Conservation (phyloP, 1,140 invertebrate genomes). For the Atta cephalotes region DNA sequence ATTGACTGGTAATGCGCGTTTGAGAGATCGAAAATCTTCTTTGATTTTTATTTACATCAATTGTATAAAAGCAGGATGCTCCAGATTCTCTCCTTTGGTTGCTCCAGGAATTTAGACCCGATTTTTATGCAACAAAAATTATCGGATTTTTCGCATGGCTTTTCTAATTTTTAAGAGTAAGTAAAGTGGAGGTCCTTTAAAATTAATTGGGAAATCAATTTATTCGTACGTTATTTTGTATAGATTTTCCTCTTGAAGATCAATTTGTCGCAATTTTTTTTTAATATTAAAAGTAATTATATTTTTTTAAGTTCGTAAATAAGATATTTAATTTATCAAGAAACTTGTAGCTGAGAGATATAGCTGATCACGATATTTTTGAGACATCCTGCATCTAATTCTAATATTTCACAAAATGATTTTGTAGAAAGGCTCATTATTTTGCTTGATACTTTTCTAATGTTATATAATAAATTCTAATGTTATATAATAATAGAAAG, state of each 20-base stretch:
- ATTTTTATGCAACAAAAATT: neutral
- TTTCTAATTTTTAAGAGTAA: neutral
- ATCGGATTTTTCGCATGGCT: neutral
- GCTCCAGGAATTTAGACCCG: neutral
- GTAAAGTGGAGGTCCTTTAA: neutral
- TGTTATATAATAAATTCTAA: neutral
- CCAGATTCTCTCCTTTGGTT: neutral
- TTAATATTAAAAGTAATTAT: neutral
- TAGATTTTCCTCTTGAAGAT: neutral
- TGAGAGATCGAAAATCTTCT: neutral
- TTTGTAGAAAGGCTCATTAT: neutral
- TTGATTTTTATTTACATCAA: conserved; percentile 7
- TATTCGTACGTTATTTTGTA: neutral
- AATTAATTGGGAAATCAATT: neutral
- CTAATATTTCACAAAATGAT: neutral
- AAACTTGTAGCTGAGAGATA: neutral
- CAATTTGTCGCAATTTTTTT: conserved; percentile 2
- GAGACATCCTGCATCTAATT: neutral
- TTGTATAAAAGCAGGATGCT: neutral
- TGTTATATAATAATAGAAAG: neutral
- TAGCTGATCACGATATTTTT: conserved; percentile 2
- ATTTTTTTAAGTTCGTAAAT: neutral
- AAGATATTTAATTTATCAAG: neutral
- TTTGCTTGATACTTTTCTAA: neutral
- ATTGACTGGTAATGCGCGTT: conserved; percentile 51